These are phyloP conservation scores for Akabosia matsudoensis DNA, from an alignment of 1,140 invertebrate species.

Conservation along the genomic window DNA sequence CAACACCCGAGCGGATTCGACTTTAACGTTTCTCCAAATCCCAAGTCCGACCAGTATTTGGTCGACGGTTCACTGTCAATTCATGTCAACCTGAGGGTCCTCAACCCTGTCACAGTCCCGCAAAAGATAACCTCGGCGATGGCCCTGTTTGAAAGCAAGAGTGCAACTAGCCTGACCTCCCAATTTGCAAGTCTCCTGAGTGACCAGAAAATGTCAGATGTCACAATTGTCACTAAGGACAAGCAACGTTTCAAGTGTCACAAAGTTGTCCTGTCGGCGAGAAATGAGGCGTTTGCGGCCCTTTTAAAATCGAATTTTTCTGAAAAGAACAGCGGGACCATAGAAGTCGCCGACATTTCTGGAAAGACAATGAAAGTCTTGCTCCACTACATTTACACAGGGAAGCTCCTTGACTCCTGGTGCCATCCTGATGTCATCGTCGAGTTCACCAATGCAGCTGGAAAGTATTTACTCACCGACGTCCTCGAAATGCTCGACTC, in stretches of 20 bases:
- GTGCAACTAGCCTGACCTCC: not conserved
- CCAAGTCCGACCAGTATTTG: not conserved
- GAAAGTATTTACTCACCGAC: not conserved
- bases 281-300: too few relatives aligned
- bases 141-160: not conserved
- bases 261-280: not conserved
- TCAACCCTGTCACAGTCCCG: not conserved
- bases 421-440: not conserved
- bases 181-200: not conserved
- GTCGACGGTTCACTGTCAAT: not conserved
- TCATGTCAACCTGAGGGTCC: not conserved
- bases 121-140: not conserved
- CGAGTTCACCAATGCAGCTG: not conserved
- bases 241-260: not conserved
- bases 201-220: not conserved
- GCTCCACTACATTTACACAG: slow-evolving; percentile 8
- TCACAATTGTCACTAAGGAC: not conserved
- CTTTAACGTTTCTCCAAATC: not conserved
- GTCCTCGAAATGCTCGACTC: not conserved
- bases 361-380: not conserved
- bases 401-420: not conserved
- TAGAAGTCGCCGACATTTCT: not conserved
- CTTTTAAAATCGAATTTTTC: not conserved
- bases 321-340: not conserved
- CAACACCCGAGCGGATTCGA: not conserved